phyloP scores from a whole-genome alignment of 2,888 invertebrate species.

The Eilema sororculum region DNA sequence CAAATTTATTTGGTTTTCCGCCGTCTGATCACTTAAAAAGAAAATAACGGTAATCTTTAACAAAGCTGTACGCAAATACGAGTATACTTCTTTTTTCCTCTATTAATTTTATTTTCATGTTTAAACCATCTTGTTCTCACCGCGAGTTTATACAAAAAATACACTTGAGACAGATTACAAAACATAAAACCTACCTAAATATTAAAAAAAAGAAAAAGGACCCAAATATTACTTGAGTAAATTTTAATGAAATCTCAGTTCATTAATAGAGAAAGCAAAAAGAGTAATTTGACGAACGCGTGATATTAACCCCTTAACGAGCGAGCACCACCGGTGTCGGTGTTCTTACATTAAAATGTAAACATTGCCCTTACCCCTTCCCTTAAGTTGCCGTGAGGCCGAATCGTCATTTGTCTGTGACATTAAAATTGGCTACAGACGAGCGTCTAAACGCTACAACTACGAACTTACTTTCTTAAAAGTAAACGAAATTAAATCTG shows the following conservation, averaged over 20 bases:
- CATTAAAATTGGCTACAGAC: conserved; percentile 61
- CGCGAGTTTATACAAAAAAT: neutral
- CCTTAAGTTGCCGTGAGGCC: conserved; percentile 71
- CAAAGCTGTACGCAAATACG: too few relatives aligned
- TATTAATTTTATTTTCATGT: neutral
- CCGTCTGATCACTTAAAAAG: too few relatives aligned
- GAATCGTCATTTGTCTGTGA: conserved; percentile 80
- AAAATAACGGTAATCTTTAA: too few relatives aligned
- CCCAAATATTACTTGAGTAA: conserved; percentile 43
- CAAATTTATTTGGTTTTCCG: too few relatives aligned
- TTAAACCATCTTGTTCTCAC: neutral
- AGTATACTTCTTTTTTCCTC: neutral
- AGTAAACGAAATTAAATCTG: neutral
- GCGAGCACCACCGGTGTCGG: conserved; percentile 59
- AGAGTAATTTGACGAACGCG: conserved; percentile 71
- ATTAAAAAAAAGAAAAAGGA: conserved; percentile 52
- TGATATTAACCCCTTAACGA: conserved; percentile 79
- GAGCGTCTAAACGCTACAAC: conserved; percentile 57
- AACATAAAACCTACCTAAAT: conserved; percentile 9
- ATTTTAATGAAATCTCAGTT: conserved; percentile 67
- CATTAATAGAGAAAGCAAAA: conserved; percentile 75
- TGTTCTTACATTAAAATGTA: conserved; percentile 85
- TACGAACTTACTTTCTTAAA: neutral
- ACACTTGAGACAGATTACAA: conserved; percentile 18
- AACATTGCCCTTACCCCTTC: conserved; percentile 81